Base-by-base conservation (phyloP, 2,797 vertebrate genomes). In the Sciurus vulgaris region DNA sequence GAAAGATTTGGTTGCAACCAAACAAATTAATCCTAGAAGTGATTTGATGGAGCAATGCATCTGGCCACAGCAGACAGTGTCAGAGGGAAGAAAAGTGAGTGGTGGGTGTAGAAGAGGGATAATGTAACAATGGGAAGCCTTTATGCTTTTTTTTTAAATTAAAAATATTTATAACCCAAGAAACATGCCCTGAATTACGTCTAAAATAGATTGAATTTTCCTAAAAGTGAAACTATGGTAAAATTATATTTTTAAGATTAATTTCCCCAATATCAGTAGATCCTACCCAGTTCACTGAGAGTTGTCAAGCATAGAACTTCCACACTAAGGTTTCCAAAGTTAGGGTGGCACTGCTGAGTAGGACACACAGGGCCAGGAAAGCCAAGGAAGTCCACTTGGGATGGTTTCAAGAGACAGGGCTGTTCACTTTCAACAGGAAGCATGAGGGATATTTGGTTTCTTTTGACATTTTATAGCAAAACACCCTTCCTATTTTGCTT, bases 181-280 rank as follows among this genome's bases (percentile, higher is more conserved):
- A 82, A 44, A 30, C 3, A 54, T 41, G 20, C 24, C 5, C 38
- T 56, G n/a, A 89, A n/a, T 56, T 65, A 51, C 28, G 61, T 90
- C 83, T 83, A 70, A 96, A 67, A 54, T 63, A 92, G 67, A 33
- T n/a, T 63, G 26, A 33, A 33, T 85, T 88, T 81, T 91, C 35
- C 59, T 74, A 78, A 88, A 91, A 33, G 30, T 90, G 38, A 93
- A 82, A 81, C 63, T 65, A 28, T n/a, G 30, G 26, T 91, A 84
- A 47, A 67, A 35, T 33, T 70, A 8, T 56, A 24, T 30, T 89
- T 93, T 81, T 18, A 33, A 76, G n/a, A n/a, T n/a, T n/a, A 1
- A 13, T 85, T 67, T 67, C 47, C 59, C 56, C 74, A 73, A 49
- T 90, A 41, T n/a, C 22, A 77, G 1, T 63, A 4, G 81, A 11